Evolutionary conservation across 2,888 invertebrate genomes (phyloP), one percentile per base, ranked within the genome.

Genomic region (Eudemis profundana): DNA sequence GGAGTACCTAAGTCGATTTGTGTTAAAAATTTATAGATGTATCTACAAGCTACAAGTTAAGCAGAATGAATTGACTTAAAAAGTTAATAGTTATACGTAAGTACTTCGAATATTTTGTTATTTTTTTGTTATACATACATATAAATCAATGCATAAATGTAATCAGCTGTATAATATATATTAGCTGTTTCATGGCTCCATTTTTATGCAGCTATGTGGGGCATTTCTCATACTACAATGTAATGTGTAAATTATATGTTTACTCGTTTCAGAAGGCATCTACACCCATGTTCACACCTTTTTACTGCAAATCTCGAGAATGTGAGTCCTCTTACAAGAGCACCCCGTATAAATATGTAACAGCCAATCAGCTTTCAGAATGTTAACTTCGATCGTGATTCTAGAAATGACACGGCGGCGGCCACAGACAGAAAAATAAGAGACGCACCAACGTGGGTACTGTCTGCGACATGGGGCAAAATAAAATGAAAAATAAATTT

Each of bases 341-440:
- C 40, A 56, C 19, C n/a, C 29, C 42, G 17, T 56, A 56, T 56
- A 56, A 40, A 50, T 36, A 61, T 61, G 44, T 46, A 62, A 46
- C 36, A 62, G 61, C 61, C 53, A 62, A 62, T 62, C 46, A 38
- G 47, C 54, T 36, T 47, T 46, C 54, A 54, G 46, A 62, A 62
- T 62, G 54, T 38, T 54, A 54, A 62, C 53, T 62, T 29, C 47
- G 62, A 54, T 62, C 53, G 53, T 51, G 27, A 47, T 54, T 47
- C 62, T 54, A 62, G 46, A 54, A 54, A 62, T 62, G 54, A 46
- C 54, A 38, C 38, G 47, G 47, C 57, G 38, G 42, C 54, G 36
- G 54, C 29, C 23, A 50, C 50, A 51, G 42, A 42, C 50, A 33
- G 61, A 51, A 61, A 51, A 61, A 51, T 44, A 61, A 61, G 42